Base-by-base conservation (phyloP, 2,113 vertebrate species). In the Eublepharis macularius region DNA sequence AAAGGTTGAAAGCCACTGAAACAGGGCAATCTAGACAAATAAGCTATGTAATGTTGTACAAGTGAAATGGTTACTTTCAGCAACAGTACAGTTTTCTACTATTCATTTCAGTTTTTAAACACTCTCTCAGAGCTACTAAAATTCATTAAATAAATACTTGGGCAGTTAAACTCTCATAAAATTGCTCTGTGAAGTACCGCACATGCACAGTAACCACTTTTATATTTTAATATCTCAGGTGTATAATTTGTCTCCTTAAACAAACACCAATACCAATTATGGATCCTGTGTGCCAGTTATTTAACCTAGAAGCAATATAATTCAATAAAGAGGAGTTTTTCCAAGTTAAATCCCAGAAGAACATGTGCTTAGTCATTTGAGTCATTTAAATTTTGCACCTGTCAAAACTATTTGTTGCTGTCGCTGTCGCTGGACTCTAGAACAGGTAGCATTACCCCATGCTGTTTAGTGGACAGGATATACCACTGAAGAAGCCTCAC, bases 251-350 rank as follows among this genome's bases (percentile, higher is more conserved):
- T 79, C 68, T 70, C 26, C 16, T 73, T 60, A 47, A 63, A 78
- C 68, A 57, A 85, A 85, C 43, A 73, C 68, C 32, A 73, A 85
- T 80, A 60, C n/a, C 68, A 80, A 85, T 80, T 73, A 85, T 70
- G 47, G 54, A 80, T 47, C 41, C n/a, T 32, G 13, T 72, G 69
- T 9, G 66, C 66, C 32, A 80, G 57, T 49, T 85, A 78, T 85
- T 80, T 60, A 69, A 39, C 39, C 51, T 45, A 34, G 51, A 47
- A 80, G 51, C 76, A 80, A 12, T 8, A 73, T 34, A 47, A 63
- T 13, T 41, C 16, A 21, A 14, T 60, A 29, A 72, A 70, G 43
- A 54, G 34, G 39, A 47, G 32, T 21, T 70, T 5, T n/a, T 78
- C 29, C 8, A 24, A 47, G 60, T 34, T 12, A 13, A 12, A 41